Percentiles rank a stretch among this genome's conserved stretches.
These are phyloP conservation scores for Calyptomena viridis DNA, from an alignment of 2,113 vertebrate genomes.

Conservation along the genomic window DNA sequence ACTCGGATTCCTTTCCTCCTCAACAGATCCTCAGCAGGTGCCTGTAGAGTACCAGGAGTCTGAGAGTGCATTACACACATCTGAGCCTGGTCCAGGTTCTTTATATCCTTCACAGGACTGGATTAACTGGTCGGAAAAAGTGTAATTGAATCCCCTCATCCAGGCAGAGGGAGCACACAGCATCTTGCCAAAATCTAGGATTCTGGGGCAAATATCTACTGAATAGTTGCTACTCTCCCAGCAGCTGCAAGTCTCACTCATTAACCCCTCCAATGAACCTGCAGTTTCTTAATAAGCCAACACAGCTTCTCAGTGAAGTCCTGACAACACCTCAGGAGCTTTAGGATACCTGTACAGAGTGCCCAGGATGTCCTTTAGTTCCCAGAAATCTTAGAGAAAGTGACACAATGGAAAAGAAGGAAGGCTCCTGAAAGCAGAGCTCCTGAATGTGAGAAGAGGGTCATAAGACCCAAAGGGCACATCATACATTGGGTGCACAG, in stretches of 20 bases:
- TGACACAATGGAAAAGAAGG: neutral
- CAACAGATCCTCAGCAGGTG: neutral
- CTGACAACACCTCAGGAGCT: neutral
- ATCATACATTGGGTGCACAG: too few species aligned
- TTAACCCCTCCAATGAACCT: neutral
- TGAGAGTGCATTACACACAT: fast-evolving
- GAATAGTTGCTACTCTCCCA: neutral
- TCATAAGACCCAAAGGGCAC: neutral
- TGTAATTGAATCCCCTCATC: neutral
- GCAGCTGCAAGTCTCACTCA: neutral
- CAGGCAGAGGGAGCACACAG: neutral
- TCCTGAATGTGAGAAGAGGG: fast-evolving
- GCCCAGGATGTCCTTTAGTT: neutral
- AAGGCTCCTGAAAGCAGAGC: neutral
- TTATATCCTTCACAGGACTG: neutral
- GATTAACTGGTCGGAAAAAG: neutral
- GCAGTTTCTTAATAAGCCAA: neutral
- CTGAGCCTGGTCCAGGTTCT: neutral
- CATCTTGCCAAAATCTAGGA: neutral
- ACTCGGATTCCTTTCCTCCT: neutral
- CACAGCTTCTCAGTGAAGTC: neutral
- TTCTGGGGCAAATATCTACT: neutral
- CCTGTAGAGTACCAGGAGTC: neutral
- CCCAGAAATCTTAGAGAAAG: neutral
- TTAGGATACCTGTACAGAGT: neutral